Conservation (phyloP, 2,797 vertebrate species). For the Aythya fuligula region DNA sequence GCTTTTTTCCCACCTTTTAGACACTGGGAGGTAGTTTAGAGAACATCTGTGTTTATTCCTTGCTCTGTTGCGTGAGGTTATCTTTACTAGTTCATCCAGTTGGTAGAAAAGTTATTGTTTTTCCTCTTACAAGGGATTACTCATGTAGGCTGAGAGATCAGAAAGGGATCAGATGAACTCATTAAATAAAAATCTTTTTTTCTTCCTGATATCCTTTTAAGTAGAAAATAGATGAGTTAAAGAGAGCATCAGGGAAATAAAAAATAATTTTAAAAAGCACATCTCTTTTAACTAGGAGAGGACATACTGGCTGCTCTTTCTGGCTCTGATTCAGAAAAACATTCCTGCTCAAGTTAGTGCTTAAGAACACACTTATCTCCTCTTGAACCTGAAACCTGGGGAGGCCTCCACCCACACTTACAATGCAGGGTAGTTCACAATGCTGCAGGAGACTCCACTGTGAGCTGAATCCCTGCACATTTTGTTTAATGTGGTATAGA, state of each 20-base stretch:
- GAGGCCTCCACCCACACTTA: neutral
- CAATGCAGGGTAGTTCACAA: neutral
- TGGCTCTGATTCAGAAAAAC: neutral
- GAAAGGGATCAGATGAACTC: conserved; percentile 26
- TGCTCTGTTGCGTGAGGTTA: neutral
- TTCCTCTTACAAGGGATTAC: conserved; percentile 14
- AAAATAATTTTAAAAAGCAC: conserved; percentile 29
- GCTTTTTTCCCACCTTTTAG: neutral
- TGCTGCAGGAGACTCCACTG: accelerated
- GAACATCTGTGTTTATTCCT: neutral
- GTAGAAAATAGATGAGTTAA: conserved; percentile 12
- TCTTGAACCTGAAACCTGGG: neutral
- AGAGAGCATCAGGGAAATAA: neutral
- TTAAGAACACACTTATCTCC: conserved; percentile 1
- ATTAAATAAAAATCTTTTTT: conserved; percentile 41
- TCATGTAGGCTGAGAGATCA: conserved; percentile 18
- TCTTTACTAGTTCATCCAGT: neutral
- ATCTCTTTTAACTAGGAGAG: conserved; percentile 27
- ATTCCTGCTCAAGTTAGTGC: neutral
- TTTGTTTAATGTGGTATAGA: neutral
- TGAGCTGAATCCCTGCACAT: accelerated
- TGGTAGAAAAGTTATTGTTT: neutral
- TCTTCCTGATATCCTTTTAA: neutral
- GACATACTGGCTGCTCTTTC: neutral
- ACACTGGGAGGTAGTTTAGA: neutral